Evolutionary conservation across 2,113 vertebrate species (phyloP), one percentile per base, ranked within the genome.

Genomic region (Melanerpes formicivorus): DNA sequence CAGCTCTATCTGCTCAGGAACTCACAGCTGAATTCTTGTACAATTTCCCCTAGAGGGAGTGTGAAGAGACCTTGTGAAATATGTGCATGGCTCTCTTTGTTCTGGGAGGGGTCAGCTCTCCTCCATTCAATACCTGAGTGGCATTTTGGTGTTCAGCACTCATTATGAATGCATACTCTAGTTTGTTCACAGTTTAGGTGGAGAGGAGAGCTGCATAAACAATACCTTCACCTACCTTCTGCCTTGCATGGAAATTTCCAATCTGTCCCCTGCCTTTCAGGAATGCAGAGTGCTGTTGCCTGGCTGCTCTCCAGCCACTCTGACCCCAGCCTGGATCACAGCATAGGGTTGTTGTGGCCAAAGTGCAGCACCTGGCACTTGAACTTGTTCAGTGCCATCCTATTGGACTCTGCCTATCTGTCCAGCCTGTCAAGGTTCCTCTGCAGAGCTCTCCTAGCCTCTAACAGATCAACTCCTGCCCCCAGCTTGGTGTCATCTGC

Each of bases 241-340:
- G 60, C 85, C 79, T 90, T 71, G 18, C 80, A 65, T 86, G 78
- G 79, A 95, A 94, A 95, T 96, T 94, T 92, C 69, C 93, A 92
- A 8, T 85, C 81, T 87, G 77, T 56, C 54, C 79, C 50, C 72
- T 87, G 76, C 19, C 44, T 94, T 90, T 91, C 67, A 80, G 81
- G 34, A 81, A 46, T 21, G 37, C 87, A 32, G 21, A 87, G 56
- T 0, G 0, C 48, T 88, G 67, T 74, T 81, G 48, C 25, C 34
- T 87, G 10, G 8, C 37, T 37, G 37, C 8, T 10, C 37, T 37
- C 37, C 37, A 37, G 37, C 37, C 37, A 37, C 37, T 37, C 37
- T 37, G 8, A 37, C 37, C 37, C 37, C 37, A 37, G 37, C 37
- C 37, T 37, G 37, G 8, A 37, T 7, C 37, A 37, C 37, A 8